A percentile compares a stretch with the other conserved stretches of the same genome.
Evolutionary conservation across 2,113 vertebrate species (phyloP).

Genomic region (Terrapene triunguis): DNA sequence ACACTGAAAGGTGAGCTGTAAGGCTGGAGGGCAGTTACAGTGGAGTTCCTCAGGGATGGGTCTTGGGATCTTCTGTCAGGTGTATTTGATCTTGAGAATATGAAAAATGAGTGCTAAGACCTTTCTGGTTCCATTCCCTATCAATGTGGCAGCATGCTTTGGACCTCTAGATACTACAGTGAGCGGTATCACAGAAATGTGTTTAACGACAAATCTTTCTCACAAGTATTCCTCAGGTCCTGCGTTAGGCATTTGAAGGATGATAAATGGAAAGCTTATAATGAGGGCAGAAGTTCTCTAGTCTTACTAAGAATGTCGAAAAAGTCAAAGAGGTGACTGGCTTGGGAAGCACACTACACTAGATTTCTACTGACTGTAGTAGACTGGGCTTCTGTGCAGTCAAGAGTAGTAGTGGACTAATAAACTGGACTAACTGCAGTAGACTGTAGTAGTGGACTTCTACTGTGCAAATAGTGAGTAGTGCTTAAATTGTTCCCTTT

Average conservation of each 20-base stretch:
- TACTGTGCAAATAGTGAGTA: not conserved
- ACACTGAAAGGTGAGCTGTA: too few species aligned
- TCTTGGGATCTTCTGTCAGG: not conserved
- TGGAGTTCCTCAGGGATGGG: too few species aligned
- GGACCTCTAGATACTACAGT: not conserved
- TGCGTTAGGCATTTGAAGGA: not conserved
- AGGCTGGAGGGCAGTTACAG: too few species aligned
- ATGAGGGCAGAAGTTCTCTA: not conserved
- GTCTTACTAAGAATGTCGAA: not conserved
- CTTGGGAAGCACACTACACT: not conserved
- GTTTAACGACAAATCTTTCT: not conserved
- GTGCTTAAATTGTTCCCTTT: not conserved
- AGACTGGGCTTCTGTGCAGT: not conserved
- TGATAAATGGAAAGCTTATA: not conserved
- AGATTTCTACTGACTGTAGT: constrained; percentile 23
- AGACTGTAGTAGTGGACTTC: not conserved
- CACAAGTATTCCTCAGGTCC: not conserved
- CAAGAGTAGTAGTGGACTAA: not conserved
- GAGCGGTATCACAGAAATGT: not conserved
- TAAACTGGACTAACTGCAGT: not conserved
- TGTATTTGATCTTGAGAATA: not conserved
- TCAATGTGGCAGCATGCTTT: not conserved
- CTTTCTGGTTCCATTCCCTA: not conserved
- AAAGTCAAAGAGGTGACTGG: not conserved
- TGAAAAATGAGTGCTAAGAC: not conserved